These are phyloP conservation scores for Leptinotarsa texana DNA, from an alignment of 1,140 invertebrate species.

Conservation along the genomic window DNA sequence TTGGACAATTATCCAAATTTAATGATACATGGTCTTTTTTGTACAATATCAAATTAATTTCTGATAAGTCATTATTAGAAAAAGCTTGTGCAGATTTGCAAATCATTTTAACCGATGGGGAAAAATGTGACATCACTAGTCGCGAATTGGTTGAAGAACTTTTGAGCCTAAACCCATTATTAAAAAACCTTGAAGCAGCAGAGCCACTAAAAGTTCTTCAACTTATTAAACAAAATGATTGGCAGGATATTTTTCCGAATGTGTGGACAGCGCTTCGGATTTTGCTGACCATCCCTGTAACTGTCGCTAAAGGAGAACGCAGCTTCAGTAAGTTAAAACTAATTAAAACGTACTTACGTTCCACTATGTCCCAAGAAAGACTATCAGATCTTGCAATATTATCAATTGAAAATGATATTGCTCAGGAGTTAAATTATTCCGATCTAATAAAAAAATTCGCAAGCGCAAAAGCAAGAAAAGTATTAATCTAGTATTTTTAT, in stretches of 20 bases:
- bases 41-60: constrained; percentile 1
- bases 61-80: background rate
- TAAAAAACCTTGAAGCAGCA: constrained; percentile 2
- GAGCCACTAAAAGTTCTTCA: background rate
- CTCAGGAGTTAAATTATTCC: constrained; percentile 8
- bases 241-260: constrained; percentile 8
- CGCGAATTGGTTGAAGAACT: constrained; percentile 8
- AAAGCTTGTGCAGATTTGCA: constrained; percentile 5
- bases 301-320: constrained; percentile 4
- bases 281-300: constrained; percentile 1
- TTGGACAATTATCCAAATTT: constrained; percentile 1
- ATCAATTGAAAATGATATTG: background rate
- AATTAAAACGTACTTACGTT: background rate
- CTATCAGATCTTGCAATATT: background rate
- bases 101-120: constrained; percentile 1
- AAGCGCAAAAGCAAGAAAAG: constrained; percentile 4
- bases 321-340: constrained; percentile 8
- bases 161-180: constrained; percentile 2
- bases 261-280: background rate
- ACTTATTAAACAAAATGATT: background rate
- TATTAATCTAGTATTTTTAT: background rate
- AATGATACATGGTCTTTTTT: constrained; percentile 6
- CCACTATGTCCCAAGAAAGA: background rate
- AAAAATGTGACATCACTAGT: background rate
- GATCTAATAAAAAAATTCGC: background rate